Evolutionary conservation across 2,888 invertebrate species (phyloP).

Genomic region (Acheta domesticus): DNA sequence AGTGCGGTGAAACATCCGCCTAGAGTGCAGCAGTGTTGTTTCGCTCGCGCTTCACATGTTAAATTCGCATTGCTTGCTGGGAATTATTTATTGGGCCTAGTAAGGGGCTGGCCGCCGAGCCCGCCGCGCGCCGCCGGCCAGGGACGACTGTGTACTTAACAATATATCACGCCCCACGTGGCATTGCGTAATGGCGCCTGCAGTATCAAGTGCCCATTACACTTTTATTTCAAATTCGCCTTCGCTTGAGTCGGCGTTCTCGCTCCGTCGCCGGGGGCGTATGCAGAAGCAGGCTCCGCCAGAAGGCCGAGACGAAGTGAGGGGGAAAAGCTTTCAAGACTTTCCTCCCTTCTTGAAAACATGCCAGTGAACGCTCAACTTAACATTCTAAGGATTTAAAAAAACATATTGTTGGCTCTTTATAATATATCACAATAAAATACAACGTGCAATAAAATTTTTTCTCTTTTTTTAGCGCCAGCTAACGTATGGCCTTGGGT

Average conservation of each 20-base stretch:
- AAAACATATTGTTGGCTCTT: constrained; percentile 1
- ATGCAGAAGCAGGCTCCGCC: background rate
- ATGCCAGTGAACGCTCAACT: constrained; percentile 18
- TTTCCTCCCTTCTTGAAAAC: constrained; percentile 18
- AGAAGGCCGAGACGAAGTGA: background rate
- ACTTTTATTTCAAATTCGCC: constrained; percentile 3
- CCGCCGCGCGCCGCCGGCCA: background rate
- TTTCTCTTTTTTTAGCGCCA: background rate
- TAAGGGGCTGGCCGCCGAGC: background rate
- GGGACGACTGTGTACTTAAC: constrained; percentile 18
- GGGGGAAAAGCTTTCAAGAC: constrained; percentile 5
- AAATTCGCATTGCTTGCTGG: background rate
- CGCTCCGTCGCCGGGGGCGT: background rate
- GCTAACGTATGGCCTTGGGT: background rate
- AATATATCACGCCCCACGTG: constrained; percentile 6
- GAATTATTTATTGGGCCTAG: constrained; percentile 18
- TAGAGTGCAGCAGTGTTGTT: background rate
- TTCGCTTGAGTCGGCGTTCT: background rate
- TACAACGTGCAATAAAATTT: background rate
- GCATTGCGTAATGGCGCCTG: constrained; percentile 1
- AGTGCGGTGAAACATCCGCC: constrained; percentile 18
- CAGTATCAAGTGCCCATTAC: constrained; percentile 18
- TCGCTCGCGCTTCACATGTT: constrained; percentile 18
- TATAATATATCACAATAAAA: constrained; percentile 9
- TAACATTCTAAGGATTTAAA: background rate